Percentiles rank a stretch among this genome's conserved stretches.
Conservation (phyloP, 1,140 invertebrate species). For the Mactra quadrangularis region DNA sequence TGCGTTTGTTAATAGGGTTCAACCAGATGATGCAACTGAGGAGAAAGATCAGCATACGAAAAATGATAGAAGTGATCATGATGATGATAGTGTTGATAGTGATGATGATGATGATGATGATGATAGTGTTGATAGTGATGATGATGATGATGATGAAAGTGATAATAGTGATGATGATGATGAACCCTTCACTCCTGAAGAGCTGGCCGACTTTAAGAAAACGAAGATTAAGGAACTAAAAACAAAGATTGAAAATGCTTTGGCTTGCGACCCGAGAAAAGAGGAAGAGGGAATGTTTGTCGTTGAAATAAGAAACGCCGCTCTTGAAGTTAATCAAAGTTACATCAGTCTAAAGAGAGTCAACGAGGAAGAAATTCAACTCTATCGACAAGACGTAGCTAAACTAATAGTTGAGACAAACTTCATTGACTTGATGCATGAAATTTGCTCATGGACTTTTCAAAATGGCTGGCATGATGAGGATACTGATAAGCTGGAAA, state of each 20-base stretch:
- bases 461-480: not conserved
- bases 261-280: not conserved
- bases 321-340: not conserved
- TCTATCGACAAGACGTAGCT: not conserved
- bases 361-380: not conserved
- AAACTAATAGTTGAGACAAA: conserved; percentile 5
- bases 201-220: conserved; percentile 6
- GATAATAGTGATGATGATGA: not conserved
- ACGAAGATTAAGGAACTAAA: not conserved
- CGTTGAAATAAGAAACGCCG: not conserved
- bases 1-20: no score
- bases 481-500: not conserved
- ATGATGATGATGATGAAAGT: not conserved
- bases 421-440: conserved; percentile 1
- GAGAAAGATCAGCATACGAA: no score
- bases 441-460: conserved; percentile 3
- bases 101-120: no score
- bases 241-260: not conserved
- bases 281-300: conserved; percentile 4
- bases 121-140: not conserved
- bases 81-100: no score
- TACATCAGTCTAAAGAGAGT: not conserved
- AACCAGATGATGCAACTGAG: no score
- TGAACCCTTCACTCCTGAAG: conserved; percentile 9
- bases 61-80: no score